Percentiles rank a stretch among this genome's conserved stretches.
Conservation (phyloP, 2,888 invertebrate species). For the Cephus sareptanus region DNA sequence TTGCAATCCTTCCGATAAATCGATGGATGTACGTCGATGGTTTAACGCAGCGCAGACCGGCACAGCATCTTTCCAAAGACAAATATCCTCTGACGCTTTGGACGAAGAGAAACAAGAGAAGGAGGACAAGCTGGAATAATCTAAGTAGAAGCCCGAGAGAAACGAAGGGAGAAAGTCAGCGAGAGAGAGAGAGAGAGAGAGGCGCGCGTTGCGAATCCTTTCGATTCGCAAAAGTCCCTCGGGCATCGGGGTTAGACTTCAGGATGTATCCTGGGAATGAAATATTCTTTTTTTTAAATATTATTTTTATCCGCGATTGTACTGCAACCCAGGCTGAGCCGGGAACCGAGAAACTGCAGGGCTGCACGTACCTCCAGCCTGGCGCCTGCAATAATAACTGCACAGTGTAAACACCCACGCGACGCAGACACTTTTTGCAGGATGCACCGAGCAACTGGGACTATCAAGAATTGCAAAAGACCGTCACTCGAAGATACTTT, state of each 20-base stretch:
- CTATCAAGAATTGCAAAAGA: background rate
- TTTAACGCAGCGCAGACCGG: background rate
- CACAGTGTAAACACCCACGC: background rate
- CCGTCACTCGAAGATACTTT: background rate
- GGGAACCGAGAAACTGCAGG: background rate
- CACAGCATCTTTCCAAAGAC: background rate
- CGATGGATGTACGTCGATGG: background rate
- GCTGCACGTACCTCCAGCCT: background rate
- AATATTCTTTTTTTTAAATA: background rate
- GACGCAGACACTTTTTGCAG: background rate
- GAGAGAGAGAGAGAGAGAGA: conserved; percentile 6
- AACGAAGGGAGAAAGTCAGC: background rate
- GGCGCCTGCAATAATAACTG: background rate
- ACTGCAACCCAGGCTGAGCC: background rate
- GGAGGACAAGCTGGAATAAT: background rate
- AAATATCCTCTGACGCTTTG: background rate
- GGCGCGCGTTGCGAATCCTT: conserved; percentile 3
- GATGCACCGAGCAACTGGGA: background rate
- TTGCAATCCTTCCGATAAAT: background rate
- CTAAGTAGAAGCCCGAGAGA: background rate
- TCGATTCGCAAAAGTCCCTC: background rate
- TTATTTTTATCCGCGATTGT: too few species aligned
- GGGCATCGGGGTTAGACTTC: background rate
- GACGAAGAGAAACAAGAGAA: background rate
- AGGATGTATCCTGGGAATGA: background rate